phyloP scores from a whole-genome alignment of 1,140 invertebrate genomes.

The Mactra quadrangularis region DNA sequence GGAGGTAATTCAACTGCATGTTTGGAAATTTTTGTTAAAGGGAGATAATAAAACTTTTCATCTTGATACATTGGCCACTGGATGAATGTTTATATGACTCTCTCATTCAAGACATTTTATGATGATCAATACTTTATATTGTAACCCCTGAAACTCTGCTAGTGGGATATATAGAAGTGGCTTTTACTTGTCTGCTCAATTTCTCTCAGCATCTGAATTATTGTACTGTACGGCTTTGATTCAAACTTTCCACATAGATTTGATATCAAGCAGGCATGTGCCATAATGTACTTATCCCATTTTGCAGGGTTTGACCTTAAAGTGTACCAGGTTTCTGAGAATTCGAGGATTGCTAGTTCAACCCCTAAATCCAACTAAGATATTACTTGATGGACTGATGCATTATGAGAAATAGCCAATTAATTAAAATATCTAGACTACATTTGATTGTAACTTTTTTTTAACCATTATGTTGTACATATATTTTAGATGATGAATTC shows the following conservation, averaged over 20 bases:
- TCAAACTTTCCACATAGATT: too few species aligned
- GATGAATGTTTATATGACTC: background rate
- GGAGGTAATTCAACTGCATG: constrained; percentile 1
- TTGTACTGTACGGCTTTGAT: too few species aligned
- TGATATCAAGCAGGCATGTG: too few species aligned
- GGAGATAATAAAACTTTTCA: background rate
- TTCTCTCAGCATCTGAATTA: too few species aligned
- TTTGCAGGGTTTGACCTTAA: too few species aligned
- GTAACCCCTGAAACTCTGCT: too few species aligned
- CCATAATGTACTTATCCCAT: too few species aligned
- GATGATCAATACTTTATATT: too few species aligned
- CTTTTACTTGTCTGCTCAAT: too few species aligned
- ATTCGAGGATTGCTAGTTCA: background rate
- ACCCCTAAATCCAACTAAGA: background rate
- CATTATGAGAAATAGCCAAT: background rate
- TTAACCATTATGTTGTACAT: background rate
- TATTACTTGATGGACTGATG: background rate
- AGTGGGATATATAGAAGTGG: too few species aligned
- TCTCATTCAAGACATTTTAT: too few species aligned
- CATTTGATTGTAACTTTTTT: background rate
- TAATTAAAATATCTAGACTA: background rate
- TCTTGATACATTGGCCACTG: background rate
- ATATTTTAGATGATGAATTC: constrained; percentile 25
- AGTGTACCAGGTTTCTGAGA: too few species aligned
- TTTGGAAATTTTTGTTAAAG: background rate